These are phyloP conservation scores for Microtus pennsylvanicus DNA, from an alignment of 2,113 vertebrate species.

Conservation along the genomic window DNA sequence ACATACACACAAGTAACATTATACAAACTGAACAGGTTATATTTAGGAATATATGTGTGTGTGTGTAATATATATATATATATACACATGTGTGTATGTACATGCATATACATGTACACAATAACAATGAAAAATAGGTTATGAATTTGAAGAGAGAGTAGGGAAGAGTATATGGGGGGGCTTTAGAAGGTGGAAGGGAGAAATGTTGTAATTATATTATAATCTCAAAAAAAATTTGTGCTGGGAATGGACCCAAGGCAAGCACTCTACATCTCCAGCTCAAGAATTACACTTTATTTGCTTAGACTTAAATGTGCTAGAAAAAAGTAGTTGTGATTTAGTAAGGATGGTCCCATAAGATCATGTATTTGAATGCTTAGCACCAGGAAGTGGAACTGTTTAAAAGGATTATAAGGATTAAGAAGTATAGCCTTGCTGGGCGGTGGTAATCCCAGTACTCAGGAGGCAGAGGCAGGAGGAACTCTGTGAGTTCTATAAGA, in stretches of 20 bases:
- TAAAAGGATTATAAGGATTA: not conserved
- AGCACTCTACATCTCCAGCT: not conserved
- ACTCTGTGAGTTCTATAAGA: too few species aligned
- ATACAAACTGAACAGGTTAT: not conserved
- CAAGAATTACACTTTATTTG: not conserved
- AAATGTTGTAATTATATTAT: too few species aligned
- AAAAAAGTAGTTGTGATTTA: not conserved
- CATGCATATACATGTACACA: too few species aligned
- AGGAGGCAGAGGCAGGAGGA: too few species aligned
- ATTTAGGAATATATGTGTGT: not conserved
- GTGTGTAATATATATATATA: too few species aligned
- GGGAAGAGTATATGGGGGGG: too few species aligned
- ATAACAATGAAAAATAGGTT: too few species aligned
- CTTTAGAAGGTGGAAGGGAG: too few species aligned
- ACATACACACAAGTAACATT: not conserved
- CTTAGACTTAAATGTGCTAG: not conserved
- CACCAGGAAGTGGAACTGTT: not conserved
- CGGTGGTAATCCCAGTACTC: too few species aligned
- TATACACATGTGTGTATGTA: too few species aligned
- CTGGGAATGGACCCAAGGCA: not conserved
- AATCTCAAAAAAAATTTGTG: not conserved
- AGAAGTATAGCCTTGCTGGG: not conserved
- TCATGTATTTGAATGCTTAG: not conserved
- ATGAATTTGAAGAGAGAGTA: too few species aligned
- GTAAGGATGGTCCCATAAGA: not conserved